Conservation (phyloP, 2,113 vertebrate species). For the Thymallus thymallus region DNA sequence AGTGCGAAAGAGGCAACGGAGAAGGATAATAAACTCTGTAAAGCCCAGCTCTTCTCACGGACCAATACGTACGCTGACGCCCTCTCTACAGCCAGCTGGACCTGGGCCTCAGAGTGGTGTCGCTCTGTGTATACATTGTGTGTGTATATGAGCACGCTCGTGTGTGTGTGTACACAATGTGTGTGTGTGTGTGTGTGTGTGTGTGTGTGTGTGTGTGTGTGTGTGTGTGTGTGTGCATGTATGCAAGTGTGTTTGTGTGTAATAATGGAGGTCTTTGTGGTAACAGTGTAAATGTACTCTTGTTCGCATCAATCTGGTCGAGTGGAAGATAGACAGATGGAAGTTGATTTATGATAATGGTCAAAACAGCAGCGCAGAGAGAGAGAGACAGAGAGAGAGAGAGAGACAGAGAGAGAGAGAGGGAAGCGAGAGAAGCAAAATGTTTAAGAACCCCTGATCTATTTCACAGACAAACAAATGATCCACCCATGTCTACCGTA, state of each 20-base stretch:
- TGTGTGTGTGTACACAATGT: not conserved
- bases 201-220: constrained; percentile 2
- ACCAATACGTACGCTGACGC: too few relatives aligned
- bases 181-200: not conserved
- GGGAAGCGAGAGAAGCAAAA: not conserved
- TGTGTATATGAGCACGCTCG: too few relatives aligned
- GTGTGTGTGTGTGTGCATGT: not conserved
- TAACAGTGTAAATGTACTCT: constrained; percentile 9
- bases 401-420: not conserved
- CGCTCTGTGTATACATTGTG: not conserved
- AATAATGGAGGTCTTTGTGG: constrained; percentile 3
- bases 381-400: not conserved
- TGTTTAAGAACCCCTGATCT: not conserved
- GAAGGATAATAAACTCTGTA: not conserved
- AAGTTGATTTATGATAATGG: constrained; percentile 9
- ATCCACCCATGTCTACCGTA: too few relatives aligned
- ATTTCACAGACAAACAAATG: too few relatives aligned
- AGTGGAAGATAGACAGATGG: constrained; percentile 12
- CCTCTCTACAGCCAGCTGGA: not conserved
- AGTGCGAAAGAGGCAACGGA: not conserved
- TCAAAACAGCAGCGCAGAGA: not conserved
- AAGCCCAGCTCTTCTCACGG: not conserved
- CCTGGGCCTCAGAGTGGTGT: not conserved
- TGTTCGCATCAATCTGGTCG: constrained; percentile 3
- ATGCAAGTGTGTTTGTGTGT: not conserved